A percentile compares a stretch with the other conserved stretches of the same genome.
Evolutionary conservation across 2,888 invertebrate genomes (phyloP).

Genomic region (Perithous albicinctus): DNA sequence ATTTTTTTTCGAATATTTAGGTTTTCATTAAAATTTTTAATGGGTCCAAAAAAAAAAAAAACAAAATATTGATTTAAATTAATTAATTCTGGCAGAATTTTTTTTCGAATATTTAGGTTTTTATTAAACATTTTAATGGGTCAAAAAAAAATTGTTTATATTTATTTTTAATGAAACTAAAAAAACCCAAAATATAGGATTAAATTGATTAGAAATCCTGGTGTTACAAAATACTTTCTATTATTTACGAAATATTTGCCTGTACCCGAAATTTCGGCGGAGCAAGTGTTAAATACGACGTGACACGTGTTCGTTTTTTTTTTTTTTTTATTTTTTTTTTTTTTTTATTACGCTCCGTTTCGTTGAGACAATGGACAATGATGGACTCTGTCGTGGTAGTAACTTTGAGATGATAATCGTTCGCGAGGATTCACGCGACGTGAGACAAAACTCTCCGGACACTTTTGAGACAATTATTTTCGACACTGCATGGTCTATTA

Average conservation of each 20-base stretch:
- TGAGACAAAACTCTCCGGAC: constrained; percentile 12
- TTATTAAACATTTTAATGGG: too few species aligned
- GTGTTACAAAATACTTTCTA: constrained; percentile 19
- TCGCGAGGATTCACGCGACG: constrained; percentile 16
- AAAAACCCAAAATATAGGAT: too few species aligned
- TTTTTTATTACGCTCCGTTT: constrained; percentile 60
- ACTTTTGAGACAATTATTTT: constrained; percentile 59
- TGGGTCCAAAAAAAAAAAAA: too few species aligned
- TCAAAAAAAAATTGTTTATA: too few species aligned
- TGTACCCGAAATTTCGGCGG: constrained; percentile 25
- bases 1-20: too few species aligned
- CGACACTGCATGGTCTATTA: constrained; percentile 41
- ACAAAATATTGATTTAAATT: background rate
- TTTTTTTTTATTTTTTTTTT: too few species aligned
- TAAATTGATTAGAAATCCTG: constrained; percentile 15
- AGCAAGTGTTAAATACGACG: constrained; percentile 41
- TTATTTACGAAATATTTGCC: background rate
- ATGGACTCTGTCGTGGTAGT: constrained; percentile 30
- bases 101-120: too few species aligned
- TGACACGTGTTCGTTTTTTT: constrained; percentile 37
- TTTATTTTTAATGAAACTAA: too few species aligned
- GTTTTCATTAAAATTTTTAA: too few species aligned
- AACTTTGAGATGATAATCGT: constrained; percentile 38
- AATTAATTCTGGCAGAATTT: too few species aligned
- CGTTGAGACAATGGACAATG: constrained; percentile 56